Evolutionary conservation across 2,113 vertebrate genomes (phyloP).

Genomic region (Platichthys stellatus): DNA sequence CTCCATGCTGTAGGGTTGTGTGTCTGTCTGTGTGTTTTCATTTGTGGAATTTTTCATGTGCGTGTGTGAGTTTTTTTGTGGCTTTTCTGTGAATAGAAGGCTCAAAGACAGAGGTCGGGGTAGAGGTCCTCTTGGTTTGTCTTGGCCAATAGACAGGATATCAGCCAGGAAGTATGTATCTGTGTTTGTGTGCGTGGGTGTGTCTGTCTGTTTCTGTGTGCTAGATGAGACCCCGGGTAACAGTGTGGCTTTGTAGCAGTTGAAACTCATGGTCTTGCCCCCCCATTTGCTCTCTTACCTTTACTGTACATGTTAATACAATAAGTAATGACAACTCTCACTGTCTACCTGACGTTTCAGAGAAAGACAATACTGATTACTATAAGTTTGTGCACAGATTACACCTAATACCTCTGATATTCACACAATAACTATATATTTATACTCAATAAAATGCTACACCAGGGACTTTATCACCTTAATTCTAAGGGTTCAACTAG

Average conservation of each 20-base stretch:
- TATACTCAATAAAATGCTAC: not conserved
- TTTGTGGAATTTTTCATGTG: not conserved
- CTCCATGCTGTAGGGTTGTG: not conserved
- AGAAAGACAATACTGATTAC: not conserved
- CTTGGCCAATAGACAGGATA: constrained; percentile 20
- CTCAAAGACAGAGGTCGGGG: constrained; percentile 49
- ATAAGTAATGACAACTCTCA: too few species aligned
- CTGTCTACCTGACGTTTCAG: too few species aligned
- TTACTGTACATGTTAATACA: too few species aligned
- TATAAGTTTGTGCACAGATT: not conserved
- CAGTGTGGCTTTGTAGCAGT: not conserved
- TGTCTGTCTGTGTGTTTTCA: constrained; percentile 19
- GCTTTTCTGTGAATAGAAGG: constrained; percentile 36
- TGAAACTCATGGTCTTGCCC: not conserved
- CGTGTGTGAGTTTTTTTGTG: constrained; percentile 7
- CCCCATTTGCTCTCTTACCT: constrained; percentile 6
- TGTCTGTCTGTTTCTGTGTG: not conserved
- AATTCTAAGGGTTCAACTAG: not conserved
- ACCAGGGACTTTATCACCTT: constrained; percentile 3
- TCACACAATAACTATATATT: too few species aligned
- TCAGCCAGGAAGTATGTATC: constrained; percentile 23
- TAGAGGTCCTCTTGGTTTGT: constrained; percentile 52
- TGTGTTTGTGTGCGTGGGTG: constrained; percentile 7
- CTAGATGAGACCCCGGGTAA: constrained; percentile 11
- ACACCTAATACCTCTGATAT: not conserved